phyloP scores from a whole-genome alignment of 2,113 vertebrate species.

The Leiothrix lutea region DNA sequence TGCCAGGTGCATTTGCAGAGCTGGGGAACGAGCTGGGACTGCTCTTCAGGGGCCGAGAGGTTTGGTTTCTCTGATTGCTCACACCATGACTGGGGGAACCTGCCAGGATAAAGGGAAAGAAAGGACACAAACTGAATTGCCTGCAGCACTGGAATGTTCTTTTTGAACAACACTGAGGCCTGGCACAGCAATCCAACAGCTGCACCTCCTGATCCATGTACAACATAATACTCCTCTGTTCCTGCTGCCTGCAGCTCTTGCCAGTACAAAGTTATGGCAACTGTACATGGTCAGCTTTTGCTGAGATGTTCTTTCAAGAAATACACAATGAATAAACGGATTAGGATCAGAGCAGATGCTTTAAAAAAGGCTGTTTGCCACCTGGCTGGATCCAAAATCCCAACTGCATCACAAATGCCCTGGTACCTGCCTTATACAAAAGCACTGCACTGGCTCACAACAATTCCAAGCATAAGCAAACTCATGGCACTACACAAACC shows the following conservation, averaged over 20 bases:
- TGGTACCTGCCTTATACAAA: neutral
- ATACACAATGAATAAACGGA: neutral
- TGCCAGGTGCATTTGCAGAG: neutral
- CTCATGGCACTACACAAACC: rapidly evolving
- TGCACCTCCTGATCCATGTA: neutral
- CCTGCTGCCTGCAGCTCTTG: neutral
- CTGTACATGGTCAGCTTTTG: neutral
- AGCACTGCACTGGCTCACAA: neutral
- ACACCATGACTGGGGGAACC: slow-evolving; percentile 77
- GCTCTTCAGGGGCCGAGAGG: slow-evolving; percentile 57
- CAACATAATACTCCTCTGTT: neutral
- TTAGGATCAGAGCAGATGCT: neutral
- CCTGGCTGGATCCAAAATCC: neutral
- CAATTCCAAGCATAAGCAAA: neutral
- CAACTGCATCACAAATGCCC: neutral
- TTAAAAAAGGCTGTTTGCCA: neutral
- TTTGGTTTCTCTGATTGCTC: slow-evolving; percentile 69
- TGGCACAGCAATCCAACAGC: neutral
- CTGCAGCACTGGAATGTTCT: neutral
- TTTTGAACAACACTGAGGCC: neutral
- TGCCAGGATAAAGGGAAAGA: slow-evolving; percentile 36
- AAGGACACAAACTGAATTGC: neutral
- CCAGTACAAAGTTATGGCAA: neutral
- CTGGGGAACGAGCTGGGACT: slow-evolving; percentile 37
- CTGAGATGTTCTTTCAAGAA: neutral